phyloP scores from a whole-genome alignment of 2,113 vertebrate species.

The Tenrec ecaudatus region DNA sequence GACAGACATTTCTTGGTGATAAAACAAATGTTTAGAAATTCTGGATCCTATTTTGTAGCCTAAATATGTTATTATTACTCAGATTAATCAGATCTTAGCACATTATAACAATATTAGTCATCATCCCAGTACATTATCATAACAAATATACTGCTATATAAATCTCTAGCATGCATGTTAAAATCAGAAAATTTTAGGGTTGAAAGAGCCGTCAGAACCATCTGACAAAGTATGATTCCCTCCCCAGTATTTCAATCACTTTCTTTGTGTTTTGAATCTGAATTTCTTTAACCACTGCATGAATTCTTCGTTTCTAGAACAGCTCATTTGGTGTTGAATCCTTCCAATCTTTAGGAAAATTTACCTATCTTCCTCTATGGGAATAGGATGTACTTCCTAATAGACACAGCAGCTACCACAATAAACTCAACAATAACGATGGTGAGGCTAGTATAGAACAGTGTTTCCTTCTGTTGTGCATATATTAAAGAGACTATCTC shows the following conservation, averaged over 20 bases:
- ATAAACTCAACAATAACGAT: no score
- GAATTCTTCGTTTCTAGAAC: no score
- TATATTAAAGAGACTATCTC: no score
- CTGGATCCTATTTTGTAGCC: constrained; percentile 49
- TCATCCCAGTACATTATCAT: constrained; percentile 39
- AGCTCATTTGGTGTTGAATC: background rate
- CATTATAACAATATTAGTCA: constrained; percentile 59
- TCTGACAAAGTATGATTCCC: background rate
- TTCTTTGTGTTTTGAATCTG: background rate
- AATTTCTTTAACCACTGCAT: background rate
- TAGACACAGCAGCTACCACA: no score
- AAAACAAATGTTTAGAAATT: constrained; percentile 68
- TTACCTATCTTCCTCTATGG: fast-evolving
- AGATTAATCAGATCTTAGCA: constrained; percentile 67
- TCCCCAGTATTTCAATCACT: background rate
- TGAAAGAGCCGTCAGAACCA: background rate
- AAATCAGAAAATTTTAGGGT: background rate
- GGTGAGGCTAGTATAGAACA: no score
- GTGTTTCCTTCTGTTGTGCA: no score
- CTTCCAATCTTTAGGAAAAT: background rate
- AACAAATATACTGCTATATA: constrained; percentile 32
- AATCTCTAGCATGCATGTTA: background rate
- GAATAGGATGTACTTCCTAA: background rate
- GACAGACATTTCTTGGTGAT: constrained; percentile 61
- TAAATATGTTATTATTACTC: constrained; percentile 60